A percentile compares a stretch with the other conserved stretches of the same genome.
Evolutionary conservation across 2,113 vertebrate species (phyloP).

Genomic region (Ascaphus truei): DNA sequence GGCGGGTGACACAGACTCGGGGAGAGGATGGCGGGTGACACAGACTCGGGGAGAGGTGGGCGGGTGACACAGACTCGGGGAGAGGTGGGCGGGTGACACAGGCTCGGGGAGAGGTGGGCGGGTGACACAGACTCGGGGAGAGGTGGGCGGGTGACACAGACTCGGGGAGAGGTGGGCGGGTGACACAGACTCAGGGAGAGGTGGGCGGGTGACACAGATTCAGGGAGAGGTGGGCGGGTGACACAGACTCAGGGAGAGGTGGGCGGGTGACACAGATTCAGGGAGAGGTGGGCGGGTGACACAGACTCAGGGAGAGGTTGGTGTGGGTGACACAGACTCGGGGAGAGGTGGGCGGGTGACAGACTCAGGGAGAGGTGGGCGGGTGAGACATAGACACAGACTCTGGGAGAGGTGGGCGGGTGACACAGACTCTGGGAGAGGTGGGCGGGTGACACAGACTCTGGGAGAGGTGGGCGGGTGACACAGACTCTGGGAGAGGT

Average conservation of each 20-base stretch:
- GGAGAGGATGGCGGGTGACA: too few relatives aligned
- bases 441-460: fast-evolving
- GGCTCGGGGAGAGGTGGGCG: neutral
- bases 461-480: neutral
- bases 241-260: too few relatives aligned
- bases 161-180: too few relatives aligned
- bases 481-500: neutral
- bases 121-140: neutral
- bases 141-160: fast-evolving
- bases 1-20: fast-evolving
- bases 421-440: too few relatives aligned
- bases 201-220: neutral
- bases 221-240: too few relatives aligned
- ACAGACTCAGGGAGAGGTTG: too few relatives aligned
- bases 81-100: fast-evolving
- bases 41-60: fast-evolving
- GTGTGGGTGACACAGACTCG: too few relatives aligned
- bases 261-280: fast-evolving
- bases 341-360: fast-evolving
- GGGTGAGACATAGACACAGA: neutral
- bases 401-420: fast-evolving
- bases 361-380: neutral
- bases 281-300: neutral
- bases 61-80: neutral
- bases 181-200: fast-evolving